Conservation (phyloP, 2,888 invertebrate species). For the Andrena bicolor region DNA sequence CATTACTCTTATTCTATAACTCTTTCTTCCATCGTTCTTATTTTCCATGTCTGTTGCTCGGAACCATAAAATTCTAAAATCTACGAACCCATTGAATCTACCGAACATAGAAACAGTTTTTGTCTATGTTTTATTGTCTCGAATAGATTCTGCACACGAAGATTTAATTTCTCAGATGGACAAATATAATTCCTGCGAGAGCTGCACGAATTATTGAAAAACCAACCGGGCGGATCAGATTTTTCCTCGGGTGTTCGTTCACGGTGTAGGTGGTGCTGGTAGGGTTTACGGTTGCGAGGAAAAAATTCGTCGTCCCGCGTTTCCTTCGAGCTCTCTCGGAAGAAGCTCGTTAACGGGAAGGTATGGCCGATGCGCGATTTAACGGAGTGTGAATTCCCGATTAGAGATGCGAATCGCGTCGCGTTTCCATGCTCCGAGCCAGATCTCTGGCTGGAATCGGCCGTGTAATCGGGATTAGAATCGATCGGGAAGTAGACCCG, state of each 20-base stretch:
- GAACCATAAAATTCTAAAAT: too few species aligned
- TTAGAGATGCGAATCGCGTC: slow-evolving; percentile 70
- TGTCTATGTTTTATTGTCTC: not conserved
- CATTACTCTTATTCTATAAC: too few species aligned
- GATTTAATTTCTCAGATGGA: slow-evolving; percentile 20
- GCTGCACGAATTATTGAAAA: slow-evolving; percentile 43
- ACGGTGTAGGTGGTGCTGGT: not conserved
- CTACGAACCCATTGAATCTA: too few species aligned
- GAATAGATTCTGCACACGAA: slow-evolving; percentile 20
- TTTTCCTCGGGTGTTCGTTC: slow-evolving; percentile 20
- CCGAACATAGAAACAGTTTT: not conserved
- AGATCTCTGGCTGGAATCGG: slow-evolving; percentile 23
- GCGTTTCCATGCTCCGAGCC: slow-evolving; percentile 27
- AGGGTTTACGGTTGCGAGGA: slow-evolving; percentile 11
- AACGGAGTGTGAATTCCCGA: slow-evolving; percentile 80
- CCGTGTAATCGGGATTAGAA: slow-evolving; percentile 62
- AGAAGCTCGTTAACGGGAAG: slow-evolving; percentile 72
- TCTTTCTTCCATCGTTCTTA: too few species aligned
- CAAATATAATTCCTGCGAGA: slow-evolving; percentile 20
- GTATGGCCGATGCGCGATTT: slow-evolving; percentile 69
- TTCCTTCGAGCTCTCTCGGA: slow-evolving; percentile 57
- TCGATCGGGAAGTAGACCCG: slow-evolving; percentile 31
- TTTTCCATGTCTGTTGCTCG: too few species aligned
- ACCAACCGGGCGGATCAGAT: slow-evolving; percentile 15
- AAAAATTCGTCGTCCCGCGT: slow-evolving; percentile 58